These are phyloP conservation scores for Plusia festucae DNA, from an alignment of 2,888 invertebrate genomes.

Conservation along the genomic window DNA sequence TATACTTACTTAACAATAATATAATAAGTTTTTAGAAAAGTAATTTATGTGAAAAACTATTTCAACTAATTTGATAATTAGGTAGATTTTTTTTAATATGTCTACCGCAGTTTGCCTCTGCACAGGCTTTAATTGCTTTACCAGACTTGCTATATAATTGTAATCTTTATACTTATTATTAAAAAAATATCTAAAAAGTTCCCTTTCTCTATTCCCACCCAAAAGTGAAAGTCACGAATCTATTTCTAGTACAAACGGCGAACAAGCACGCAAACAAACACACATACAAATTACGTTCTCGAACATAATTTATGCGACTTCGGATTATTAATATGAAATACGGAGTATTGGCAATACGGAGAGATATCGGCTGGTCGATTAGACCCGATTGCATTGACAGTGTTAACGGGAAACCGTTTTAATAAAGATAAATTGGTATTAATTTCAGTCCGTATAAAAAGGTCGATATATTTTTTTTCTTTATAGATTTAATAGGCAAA, in stretches of 20 bases:
- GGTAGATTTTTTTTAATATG: too few species aligned
- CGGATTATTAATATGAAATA: slow-evolving; percentile 48
- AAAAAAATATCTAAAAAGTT: not conserved
- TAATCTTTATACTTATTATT: too few species aligned
- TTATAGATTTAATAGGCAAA: not conserved
- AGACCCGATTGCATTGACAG: slow-evolving; percentile 21
- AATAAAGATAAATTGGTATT: not conserved
- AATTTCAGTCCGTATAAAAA: not conserved
- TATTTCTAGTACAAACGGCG: slow-evolving; percentile 18
- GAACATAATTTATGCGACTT: slow-evolving; percentile 43
- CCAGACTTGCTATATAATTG: too few species aligned
- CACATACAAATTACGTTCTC: slow-evolving; percentile 16
- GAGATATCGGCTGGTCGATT: slow-evolving; percentile 36
- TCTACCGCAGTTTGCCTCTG: too few species aligned
- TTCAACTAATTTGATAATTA: too few species aligned
- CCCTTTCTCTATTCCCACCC: slow-evolving; percentile 7
- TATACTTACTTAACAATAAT: too few species aligned
- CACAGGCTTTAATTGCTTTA: too few species aligned
- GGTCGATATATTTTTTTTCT: not conserved
- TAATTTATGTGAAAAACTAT: too few species aligned
- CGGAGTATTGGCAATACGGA: slow-evolving; percentile 43
- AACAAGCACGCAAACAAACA: slow-evolving; percentile 1
- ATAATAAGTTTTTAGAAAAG: too few species aligned
- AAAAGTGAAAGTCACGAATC: slow-evolving; percentile 35
- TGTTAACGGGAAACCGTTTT: slow-evolving; percentile 27